Percentiles rank a stretch among this genome's conserved stretches.
These are phyloP conservation scores for Drosophila ficusphila DNA, from an alignment of 1,140 invertebrate species.

Conservation along the genomic window DNA sequence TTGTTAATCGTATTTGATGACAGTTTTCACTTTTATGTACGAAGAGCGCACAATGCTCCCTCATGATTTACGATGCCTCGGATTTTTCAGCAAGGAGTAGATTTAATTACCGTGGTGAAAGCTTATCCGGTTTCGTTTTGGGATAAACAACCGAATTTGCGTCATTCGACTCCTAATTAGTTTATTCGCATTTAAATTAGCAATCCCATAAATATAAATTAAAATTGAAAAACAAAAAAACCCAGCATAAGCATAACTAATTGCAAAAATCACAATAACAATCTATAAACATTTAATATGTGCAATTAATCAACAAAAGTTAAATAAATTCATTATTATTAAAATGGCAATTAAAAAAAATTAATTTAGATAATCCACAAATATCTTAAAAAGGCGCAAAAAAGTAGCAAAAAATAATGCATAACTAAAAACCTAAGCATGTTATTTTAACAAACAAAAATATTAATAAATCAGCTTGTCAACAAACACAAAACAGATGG, in stretches of 20 bases:
- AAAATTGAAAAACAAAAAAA: conserved; percentile 34
- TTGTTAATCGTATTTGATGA: conserved; percentile 22
- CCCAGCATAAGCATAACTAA: conserved; percentile 38
- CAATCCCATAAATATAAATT: conserved; percentile 38
- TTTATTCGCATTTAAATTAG: conserved; percentile 35
- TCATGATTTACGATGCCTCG: conserved; percentile 32
- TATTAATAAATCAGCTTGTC: not conserved
- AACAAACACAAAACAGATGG: not conserved
- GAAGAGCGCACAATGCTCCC: not conserved
- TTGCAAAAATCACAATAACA: conserved; percentile 4
- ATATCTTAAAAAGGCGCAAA: too few relatives aligned
- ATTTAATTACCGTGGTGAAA: conserved; percentile 50
- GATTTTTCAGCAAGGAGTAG: conserved; percentile 6
- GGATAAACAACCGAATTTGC: conserved; percentile 42
- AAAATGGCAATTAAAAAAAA: too few relatives aligned
- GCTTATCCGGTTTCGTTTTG: conserved; percentile 42
- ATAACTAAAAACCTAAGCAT: not conserved
- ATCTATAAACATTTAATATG: too few relatives aligned
- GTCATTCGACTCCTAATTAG: conserved; percentile 51
- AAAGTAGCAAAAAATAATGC: too few relatives aligned
- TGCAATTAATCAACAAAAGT: too few relatives aligned
- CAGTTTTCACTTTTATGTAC: conserved; percentile 24
- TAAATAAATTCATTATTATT: too few relatives aligned
- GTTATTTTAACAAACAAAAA: not conserved
- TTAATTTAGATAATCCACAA: too few relatives aligned